phyloP scores from a whole-genome alignment of 2,113 vertebrate species.

The Labeo rohita region DNA sequence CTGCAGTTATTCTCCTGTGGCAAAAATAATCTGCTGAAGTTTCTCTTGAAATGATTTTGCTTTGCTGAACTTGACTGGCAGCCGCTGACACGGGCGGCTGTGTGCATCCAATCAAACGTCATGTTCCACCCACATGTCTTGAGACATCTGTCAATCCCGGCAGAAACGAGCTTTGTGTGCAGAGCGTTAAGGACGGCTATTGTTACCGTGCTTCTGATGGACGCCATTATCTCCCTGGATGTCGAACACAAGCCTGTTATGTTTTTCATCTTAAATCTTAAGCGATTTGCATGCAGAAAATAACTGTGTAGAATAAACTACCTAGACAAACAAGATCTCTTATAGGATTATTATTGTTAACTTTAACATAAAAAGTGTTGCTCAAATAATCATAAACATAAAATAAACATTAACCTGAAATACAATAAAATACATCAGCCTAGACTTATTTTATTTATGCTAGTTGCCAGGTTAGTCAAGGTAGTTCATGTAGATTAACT shows the following conservation, averaged over 20 bases:
- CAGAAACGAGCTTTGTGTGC: conserved; percentile 70
- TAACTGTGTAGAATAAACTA: background rate
- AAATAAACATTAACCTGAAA: background rate
- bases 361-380: background rate
- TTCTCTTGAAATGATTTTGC: conserved; percentile 4
- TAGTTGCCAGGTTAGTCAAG: too few relatives aligned
- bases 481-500: too few relatives aligned
- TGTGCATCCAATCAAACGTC: conserved; percentile 68
- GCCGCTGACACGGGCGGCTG: conserved; percentile 68
- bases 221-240: conserved; percentile 29
- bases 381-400: background rate
- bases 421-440: background rate
- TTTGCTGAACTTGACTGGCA: conserved; percentile 33
- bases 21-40: background rate
- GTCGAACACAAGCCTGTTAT: background rate
- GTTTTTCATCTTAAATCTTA: background rate
- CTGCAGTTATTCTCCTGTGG: background rate
- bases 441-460: too few relatives aligned
- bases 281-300: background rate
- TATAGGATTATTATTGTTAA: background rate
- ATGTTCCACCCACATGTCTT: conserved; percentile 67
- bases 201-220: conserved; percentile 53
- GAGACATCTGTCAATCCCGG: conserved; percentile 77
- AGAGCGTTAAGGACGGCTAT: conserved; percentile 64
- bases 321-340: background rate